These are phyloP conservation scores for Umimayanthus chanpuru DNA, from an alignment of 92 coral and sea anemone species.

Conservation along the genomic window DNA sequence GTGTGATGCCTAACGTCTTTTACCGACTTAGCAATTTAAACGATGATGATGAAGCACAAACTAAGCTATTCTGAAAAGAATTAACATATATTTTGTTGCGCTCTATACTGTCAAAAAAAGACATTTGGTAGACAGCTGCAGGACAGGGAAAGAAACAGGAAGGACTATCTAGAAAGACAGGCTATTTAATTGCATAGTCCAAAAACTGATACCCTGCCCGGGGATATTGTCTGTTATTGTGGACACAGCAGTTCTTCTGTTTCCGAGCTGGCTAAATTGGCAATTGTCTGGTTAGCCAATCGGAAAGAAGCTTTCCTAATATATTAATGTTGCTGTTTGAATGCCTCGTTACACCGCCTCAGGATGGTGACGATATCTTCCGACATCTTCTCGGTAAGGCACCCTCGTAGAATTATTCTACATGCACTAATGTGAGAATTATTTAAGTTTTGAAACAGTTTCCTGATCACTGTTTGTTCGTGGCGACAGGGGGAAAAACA, in stretches of 20 bases:
- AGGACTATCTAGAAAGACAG: background rate
- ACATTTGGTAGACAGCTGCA: too few relatives aligned
- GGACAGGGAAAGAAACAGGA: too few relatives aligned
- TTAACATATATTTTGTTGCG: too few relatives aligned
- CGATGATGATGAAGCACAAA: too few relatives aligned
- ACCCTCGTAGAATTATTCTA: background rate
- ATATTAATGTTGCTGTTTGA: too few relatives aligned
- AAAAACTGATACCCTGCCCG: background rate
- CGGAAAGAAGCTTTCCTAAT: background rate
- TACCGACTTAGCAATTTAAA: too few relatives aligned
- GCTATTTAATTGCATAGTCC: background rate
- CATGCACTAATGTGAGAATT: background rate
- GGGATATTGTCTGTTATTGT: background rate
- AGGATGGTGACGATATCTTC: too few relatives aligned
- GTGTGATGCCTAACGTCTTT: too few relatives aligned
- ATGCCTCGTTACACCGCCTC: background rate
- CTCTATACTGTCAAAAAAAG: too few relatives aligned
- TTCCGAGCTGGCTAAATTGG: background rate
- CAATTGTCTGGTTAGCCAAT: background rate
- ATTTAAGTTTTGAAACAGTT: background rate
- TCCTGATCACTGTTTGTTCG: background rate
- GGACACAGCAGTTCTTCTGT: background rate
- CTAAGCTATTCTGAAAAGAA: too few relatives aligned
- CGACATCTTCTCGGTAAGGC: background rate
- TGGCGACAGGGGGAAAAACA: background rate